phyloP scores from a whole-genome alignment of 2,888 invertebrate genomes.

The Phalera bucephala region DNA sequence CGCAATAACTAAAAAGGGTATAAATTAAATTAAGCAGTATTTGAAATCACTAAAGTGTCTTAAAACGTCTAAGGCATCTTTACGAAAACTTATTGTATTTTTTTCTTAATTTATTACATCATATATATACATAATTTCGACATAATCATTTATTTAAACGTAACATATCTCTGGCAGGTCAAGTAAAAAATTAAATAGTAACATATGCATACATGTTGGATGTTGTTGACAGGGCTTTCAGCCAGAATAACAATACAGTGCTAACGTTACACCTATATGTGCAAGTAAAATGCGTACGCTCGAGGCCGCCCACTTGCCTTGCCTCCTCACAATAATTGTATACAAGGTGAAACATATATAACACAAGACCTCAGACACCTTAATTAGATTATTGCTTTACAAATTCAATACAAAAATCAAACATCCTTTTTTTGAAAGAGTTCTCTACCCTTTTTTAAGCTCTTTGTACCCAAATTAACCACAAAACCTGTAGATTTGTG shows the following conservation, averaged over 20 bases:
- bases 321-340: constrained; percentile 14
- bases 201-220: constrained; percentile 23
- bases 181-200: constrained; percentile 51
- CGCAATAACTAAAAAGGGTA: constrained; percentile 40
- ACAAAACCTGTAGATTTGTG: no score
- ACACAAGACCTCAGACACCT: no score
- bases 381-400: no score
- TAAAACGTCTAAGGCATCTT: constrained; percentile 76
- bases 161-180: constrained; percentile 73
- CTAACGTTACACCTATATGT: constrained; percentile 48
- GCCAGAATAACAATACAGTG: constrained; percentile 58
- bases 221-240: constrained; percentile 33
- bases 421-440: no score
- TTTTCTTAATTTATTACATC: constrained; percentile 79
- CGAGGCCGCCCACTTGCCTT: constrained; percentile 26
- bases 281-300: constrained; percentile 46
- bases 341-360: no score
- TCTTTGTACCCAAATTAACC: no score
- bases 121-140: constrained; percentile 82
- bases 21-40: constrained; percentile 53
- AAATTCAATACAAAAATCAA: no score
- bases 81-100: constrained; percentile 80
- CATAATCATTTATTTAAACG: constrained; percentile 73
- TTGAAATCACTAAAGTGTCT: constrained; percentile 60
- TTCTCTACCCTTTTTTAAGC: no score